Base-by-base conservation (phyloP, 2,113 vertebrate species). In the Damaliscus lunatus region DNA sequence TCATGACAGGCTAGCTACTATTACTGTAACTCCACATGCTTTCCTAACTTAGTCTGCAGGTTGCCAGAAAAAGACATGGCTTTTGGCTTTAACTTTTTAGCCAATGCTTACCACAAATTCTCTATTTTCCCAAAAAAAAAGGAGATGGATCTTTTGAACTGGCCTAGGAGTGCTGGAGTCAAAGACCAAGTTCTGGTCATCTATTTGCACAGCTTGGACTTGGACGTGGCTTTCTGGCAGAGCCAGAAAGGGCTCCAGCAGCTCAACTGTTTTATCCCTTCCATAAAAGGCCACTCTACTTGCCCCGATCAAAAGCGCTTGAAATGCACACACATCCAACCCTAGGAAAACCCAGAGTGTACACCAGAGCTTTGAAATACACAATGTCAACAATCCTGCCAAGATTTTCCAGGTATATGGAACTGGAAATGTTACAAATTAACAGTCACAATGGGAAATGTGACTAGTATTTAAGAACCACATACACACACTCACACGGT, bases 241-340 rank as follows among this genome's bases (percentile, higher is more conserved):
- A 94, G 59, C n/a, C 64, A 92, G 84, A 89, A 87, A 96, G 67
- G 62, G 89, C 50, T 93, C 59, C 27, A 96, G 82, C 13, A 81
- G 87, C 62, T 55, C 88, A 67, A 64, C 67, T 33, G 48, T 92
- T 92, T 88, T 53, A 67, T 57, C n/a, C 48, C 29, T 88, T 95
- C 80, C 94, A 90, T 97, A 96, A 90, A 96, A 97, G 81, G 84
- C 90, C 91, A 50, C 59, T 36, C 33, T 43, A 55, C 16, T 85
- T 27, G 95, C 21, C 57, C 52, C 12, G 29, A 77, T 96, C 74
- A 90, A 88, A 96, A 86, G 67, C 82, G 93, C 77, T 93, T 88
- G 59, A 86, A 83, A 88, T 43, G 62, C 48, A 88, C 48, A 90
- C 57, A 90, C 13, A 95, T 74, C 83, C 92, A 50, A 52, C 88